Conservation (phyloP, 2,113 vertebrate genomes). For the Zootoca vivipara region DNA sequence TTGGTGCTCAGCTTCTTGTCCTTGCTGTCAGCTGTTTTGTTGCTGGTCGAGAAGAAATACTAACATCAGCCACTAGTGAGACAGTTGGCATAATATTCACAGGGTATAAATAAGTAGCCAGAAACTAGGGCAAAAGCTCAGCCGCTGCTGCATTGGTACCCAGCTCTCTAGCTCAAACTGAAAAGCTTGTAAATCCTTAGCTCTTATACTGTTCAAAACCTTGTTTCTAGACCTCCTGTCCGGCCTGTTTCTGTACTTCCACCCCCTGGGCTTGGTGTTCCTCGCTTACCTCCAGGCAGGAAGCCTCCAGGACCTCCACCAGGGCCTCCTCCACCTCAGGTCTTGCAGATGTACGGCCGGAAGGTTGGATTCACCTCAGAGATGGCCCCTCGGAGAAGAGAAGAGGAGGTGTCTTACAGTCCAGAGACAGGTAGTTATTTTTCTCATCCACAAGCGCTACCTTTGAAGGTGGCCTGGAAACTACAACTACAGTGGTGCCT, state of each 20-base stretch:
- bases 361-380: constrained; percentile 82
- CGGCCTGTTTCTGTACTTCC: constrained; percentile 80
- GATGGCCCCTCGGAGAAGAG: constrained; percentile 74
- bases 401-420: constrained; percentile 79
- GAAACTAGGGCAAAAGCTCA: neutral
- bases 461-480: neutral
- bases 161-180: neutral
- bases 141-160: neutral
- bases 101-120: neutral
- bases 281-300: constrained; percentile 91
- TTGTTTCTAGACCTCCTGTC: constrained; percentile 67
- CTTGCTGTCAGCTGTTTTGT: neutral
- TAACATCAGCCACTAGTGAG: neutral
- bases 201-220: neutral
- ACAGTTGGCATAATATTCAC: neutral
- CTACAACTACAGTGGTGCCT: too few species aligned
- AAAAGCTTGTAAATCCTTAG: neutral
- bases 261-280: constrained; percentile 84
- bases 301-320: constrained; percentile 96
- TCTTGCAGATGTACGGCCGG: constrained; percentile 88
- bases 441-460: rapidly evolving
- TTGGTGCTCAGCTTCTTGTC: neutral
- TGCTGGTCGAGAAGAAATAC: neutral
- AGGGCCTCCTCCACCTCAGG: constrained; percentile 92
- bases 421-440: constrained; percentile 80